A percentile compares a stretch with the other conserved stretches of the same genome.
These are phyloP conservation scores for Hormaphis cornu DNA, from an alignment of 1,140 invertebrate species.

Conservation along the genomic window DNA sequence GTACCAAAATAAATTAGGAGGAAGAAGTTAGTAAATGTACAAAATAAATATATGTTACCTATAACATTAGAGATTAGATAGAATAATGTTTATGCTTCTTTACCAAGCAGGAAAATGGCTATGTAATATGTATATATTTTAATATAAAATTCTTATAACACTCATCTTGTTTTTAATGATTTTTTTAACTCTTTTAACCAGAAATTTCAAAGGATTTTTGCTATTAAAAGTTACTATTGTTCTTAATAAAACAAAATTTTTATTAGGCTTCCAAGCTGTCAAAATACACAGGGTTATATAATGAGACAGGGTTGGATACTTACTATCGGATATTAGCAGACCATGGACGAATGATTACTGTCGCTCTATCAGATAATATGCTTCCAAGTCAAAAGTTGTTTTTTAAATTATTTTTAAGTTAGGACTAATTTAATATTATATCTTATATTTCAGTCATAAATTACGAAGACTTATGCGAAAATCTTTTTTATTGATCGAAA, in stretches of 20 bases:
- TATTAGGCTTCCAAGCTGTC: slow-evolving; percentile 43
- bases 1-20: too few relatives aligned
- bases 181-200: too few relatives aligned
- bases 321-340: slow-evolving; percentile 78
- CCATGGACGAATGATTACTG: slow-evolving; percentile 73
- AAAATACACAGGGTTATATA: slow-evolving; percentile 57
- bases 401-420: slow-evolving; percentile 13
- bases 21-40: too few relatives aligned
- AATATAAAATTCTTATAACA: too few relatives aligned
- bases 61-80: too few relatives aligned
- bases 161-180: too few relatives aligned
- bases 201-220: neutral
- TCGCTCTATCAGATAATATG: slow-evolving; percentile 73
- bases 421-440: neutral
- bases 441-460: slow-evolving; percentile 59
- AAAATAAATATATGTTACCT: too few relatives aligned
- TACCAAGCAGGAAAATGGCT: too few relatives aligned
- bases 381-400: slow-evolving; percentile 65
- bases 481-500: slow-evolving; percentile 57
- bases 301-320: slow-evolving; percentile 54
- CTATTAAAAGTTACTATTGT: neutral
- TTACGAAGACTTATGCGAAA: slow-evolving; percentile 70
- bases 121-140: too few relatives aligned
- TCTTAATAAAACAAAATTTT: neutral
- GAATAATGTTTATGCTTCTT: too few relatives aligned